A percentile compares a stretch with the other conserved stretches of the same genome.
Evolutionary conservation across 2,113 vertebrate species (phyloP).

Genomic region (Lasiurus borealis): DNA sequence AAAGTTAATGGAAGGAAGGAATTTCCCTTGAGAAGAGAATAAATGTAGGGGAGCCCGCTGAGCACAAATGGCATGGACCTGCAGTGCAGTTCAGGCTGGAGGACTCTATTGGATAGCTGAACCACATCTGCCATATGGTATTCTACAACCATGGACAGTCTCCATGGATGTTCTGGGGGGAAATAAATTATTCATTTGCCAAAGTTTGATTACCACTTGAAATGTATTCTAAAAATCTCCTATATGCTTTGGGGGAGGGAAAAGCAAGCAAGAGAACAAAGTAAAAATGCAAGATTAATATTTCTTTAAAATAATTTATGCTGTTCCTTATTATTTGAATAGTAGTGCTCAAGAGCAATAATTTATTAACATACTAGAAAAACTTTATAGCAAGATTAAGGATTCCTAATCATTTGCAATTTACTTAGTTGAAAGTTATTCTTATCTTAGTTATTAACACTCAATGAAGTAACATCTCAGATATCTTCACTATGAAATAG

Average conservation of each 20-base stretch:
- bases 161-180: background rate
- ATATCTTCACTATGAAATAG: background rate
- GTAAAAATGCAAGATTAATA: background rate
- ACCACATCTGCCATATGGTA: background rate
- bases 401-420: background rate
- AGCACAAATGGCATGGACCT: background rate
- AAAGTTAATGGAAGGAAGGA: background rate
- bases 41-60: background rate
- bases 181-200: constrained; percentile 57
- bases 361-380: background rate
- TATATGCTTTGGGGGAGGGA: background rate
- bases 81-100: background rate
- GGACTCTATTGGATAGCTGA: background rate
- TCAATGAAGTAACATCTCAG: background rate
- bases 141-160: constrained; percentile 29
- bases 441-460: background rate
- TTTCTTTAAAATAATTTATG: constrained; percentile 49
- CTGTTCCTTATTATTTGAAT: background rate
- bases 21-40: constrained; percentile 11
- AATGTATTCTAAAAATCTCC: constrained; percentile 54
- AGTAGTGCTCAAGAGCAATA: background rate
- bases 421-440: background rate
- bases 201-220: constrained; percentile 53
- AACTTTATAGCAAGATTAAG: background rate
- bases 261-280: background rate